Evolutionary conservation across 1,140 invertebrate species (phyloP).

Genomic region (Leptinotarsa lineolata): DNA sequence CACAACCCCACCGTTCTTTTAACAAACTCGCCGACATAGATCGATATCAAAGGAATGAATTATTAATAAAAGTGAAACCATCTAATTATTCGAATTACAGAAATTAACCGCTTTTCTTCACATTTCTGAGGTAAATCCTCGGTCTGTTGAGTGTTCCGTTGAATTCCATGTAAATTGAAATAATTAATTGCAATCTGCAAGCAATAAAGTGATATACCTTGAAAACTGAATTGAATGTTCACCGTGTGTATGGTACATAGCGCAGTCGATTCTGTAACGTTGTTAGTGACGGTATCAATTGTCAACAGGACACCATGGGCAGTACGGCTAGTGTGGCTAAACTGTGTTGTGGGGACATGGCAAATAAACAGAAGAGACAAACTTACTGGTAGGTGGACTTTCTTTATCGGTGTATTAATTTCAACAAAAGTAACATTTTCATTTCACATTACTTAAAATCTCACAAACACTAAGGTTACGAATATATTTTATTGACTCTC

Average conservation of each 20-base stretch:
- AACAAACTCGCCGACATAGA: not conserved
- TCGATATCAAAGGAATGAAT: not conserved
- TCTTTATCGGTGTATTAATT: too few relatives aligned
- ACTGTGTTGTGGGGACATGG: constrained; percentile 14
- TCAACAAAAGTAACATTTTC: too few relatives aligned
- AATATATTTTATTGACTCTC: too few relatives aligned
- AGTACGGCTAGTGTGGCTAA: constrained; percentile 24
- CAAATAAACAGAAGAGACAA: not conserved
- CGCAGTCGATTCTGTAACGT: constrained; percentile 2
- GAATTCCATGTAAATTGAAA: not conserved
- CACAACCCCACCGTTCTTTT: too few relatives aligned
- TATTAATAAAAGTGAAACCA: constrained; percentile 2
- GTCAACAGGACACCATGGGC: constrained; percentile 12
- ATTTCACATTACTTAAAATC: too few relatives aligned
- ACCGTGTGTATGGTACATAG: not conserved
- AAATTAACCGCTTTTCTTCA: not conserved
- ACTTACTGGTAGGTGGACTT: too few relatives aligned
- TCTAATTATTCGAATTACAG: not conserved
- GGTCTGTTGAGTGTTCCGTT: not conserved
- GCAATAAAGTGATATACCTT: not conserved
- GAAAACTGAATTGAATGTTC: not conserved
- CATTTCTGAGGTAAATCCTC: not conserved
- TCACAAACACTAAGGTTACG: too few relatives aligned
- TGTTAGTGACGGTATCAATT: not conserved
- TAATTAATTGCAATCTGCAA: constrained; percentile 3